Evolutionary conservation across 2,797 vertebrate genomes (phyloP), one percentile per base, ranked within the genome.

Genomic region (Melanotaenia boesemani): DNA sequence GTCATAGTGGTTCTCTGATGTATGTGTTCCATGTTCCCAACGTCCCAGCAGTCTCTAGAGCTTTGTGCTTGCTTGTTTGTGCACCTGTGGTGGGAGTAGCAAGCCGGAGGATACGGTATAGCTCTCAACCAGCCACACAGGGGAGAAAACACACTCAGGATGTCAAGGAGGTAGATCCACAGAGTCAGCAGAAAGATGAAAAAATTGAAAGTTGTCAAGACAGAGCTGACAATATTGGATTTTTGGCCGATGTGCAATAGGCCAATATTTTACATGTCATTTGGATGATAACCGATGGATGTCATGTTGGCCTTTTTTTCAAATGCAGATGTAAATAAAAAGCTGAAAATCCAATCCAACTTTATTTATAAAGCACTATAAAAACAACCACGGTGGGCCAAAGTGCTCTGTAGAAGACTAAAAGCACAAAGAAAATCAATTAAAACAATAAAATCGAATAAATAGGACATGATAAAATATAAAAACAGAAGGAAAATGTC

Each of bases 71-170:
- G 44, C 46, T 28, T 74, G 70, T 80, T 72, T 74, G 59, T 74
- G 78, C 5, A 55, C 57, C 72, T 67, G 73, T 48, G 72, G 79
- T 74, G 83, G 30, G 68, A 61, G 82, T 28, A 2, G 70, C 61
- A 26, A 72, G 85, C 86, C 80, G 22, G 55, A 80, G 84, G 86
- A 81, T 71, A 77, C 41, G 67, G 68, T 75, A 28, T 58, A 28
- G 72, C 67, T 85, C 74, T 85, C 72, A 85, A 65, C 67, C 65
- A 18, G 67, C 69, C 28, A n/a, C 18, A 1, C 62, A 54, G 67
- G 68, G 68, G n/a, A 46, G 24, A 39, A 54, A 67, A 58, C 59
- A 71, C 83, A 71, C 66, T 56, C 34, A 70, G 63, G 76, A 82
- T 9, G 59, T 79, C 71, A 44, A 54, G 67, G 70, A 79, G 78